Conservation (phyloP, 2,797 vertebrate genomes). For the Streptopelia turtur region DNA sequence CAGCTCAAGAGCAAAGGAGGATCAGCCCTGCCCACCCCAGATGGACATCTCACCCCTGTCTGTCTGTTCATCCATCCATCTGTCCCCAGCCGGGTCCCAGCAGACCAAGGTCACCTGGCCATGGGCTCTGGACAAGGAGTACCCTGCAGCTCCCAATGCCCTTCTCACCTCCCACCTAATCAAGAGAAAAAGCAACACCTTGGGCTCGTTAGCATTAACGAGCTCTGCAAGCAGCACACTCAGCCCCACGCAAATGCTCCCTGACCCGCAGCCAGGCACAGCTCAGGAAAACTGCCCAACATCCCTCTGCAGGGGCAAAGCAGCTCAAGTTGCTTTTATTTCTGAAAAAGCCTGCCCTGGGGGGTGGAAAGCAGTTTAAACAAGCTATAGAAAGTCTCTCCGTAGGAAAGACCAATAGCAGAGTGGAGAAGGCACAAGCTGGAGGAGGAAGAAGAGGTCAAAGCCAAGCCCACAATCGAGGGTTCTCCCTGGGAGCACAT, state of each 20-base stretch:
- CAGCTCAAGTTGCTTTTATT: not conserved
- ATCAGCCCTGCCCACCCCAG: not conserved
- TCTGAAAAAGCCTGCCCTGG: rapidly evolving
- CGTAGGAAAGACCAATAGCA: not conserved
- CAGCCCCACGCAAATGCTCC: not conserved
- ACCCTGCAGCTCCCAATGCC: not conserved
- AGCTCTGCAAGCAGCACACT: not conserved
- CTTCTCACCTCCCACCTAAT: not conserved
- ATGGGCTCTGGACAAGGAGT: not conserved
- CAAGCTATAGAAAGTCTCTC: not conserved
- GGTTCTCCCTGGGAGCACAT: not conserved
- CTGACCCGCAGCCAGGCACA: not conserved
- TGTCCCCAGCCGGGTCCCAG: not conserved
- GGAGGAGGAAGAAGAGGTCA: not conserved
- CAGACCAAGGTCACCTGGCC: not conserved
- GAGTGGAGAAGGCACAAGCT: not conserved
- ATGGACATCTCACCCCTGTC: rapidly evolving
- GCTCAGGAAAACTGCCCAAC: too few relatives aligned
- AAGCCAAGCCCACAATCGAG: not conserved
- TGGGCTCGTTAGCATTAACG: not conserved
- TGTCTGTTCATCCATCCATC: not conserved
- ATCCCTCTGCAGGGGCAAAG: not conserved
- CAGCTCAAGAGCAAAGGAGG: not conserved
- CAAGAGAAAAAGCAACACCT: not conserved
- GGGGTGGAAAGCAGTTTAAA: not conserved